phyloP scores from a whole-genome alignment of 2,888 invertebrate species.

The Psococerastis gibbosa region DNA sequence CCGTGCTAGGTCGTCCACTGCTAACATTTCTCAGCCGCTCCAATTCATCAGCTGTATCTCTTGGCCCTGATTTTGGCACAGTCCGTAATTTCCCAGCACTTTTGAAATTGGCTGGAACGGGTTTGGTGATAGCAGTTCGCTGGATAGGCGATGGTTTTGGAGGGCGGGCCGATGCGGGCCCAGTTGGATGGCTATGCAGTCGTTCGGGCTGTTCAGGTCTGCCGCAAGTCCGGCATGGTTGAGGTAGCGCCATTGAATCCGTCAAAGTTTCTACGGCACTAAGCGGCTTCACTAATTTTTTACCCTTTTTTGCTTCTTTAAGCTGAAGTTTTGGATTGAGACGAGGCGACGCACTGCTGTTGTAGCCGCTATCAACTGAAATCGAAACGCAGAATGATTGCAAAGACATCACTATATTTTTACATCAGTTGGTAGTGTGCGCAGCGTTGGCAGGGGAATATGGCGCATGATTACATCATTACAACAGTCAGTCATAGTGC shows the following conservation, averaged over 20 bases:
- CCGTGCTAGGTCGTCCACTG: constrained; percentile 16
- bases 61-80: constrained; percentile 14
- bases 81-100: constrained; percentile 17
- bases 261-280: constrained; percentile 14
- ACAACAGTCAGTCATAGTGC: too few relatives aligned
- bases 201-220: constrained; percentile 47
- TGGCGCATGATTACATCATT: too few relatives aligned
- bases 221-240: constrained; percentile 45
- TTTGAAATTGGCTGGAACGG: constrained; percentile 14
- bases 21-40: constrained; percentile 11
- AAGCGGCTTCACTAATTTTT: constrained; percentile 2
- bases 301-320: background rate
- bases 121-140: constrained; percentile 2
- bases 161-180: constrained; percentile 5
- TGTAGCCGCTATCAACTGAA: too few relatives aligned
- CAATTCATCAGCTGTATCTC: constrained; percentile 12
- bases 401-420: too few relatives aligned
- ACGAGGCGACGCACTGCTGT: constrained; percentile 10
- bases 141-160: constrained; percentile 14
- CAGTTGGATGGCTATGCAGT: constrained; percentile 35
- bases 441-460: too few relatives aligned
- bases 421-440: too few relatives aligned
- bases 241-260: constrained; percentile 22
- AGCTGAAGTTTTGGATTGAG: background rate
- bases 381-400: too few relatives aligned